Base-by-base conservation (phyloP, 2,888 invertebrate genomes). In the Girardia tigrina region DNA sequence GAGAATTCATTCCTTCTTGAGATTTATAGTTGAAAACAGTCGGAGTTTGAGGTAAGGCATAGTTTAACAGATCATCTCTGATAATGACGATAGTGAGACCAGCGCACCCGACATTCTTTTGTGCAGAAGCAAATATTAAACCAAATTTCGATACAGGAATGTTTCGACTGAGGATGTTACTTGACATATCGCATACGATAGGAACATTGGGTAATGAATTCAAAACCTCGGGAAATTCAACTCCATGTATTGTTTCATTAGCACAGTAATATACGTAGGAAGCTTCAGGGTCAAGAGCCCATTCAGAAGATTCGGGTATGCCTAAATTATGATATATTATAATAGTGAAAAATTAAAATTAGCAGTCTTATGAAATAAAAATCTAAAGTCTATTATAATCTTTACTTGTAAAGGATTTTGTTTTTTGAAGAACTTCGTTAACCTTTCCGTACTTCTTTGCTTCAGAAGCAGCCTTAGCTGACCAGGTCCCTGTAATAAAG, bases 21-120 rank as follows among this genome's bases (percentile, higher is more conserved):
- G 89, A 85, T 26, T 90, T 73, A 86, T 92, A 98, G 84, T 93
- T 90, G 70, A 95, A 86, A 72, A 97, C 87, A 0, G 90, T 88
- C 0, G 95, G 95, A 78, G 92, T 92, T 72, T 88, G 86, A 14
- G 89, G 88, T 42, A 81, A 73, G n/a, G 82, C 82, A 71, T 82
- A 80, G 28, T 75, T 12, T 36, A 98, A 85, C 1, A 98, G 86
- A 84, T 98, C 95, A 78, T 95, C 91, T 75, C 94, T 87, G 0
- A 95, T 88, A 76, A 98, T 94, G 0, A 92, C 91, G 20, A 97
- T 85, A 0, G 92, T 92, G 0, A 93, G 89, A 16, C 97, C 98
- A 1, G 95, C 89, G 20, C 94, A 91, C 0, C 97, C 98, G 78
- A 97, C 90, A 84, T 98, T 98, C 86, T 98, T 98, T 84, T 98